Evolutionary conservation across 2,888 invertebrate genomes (phyloP).

Genomic region (Dione vanillae): DNA sequence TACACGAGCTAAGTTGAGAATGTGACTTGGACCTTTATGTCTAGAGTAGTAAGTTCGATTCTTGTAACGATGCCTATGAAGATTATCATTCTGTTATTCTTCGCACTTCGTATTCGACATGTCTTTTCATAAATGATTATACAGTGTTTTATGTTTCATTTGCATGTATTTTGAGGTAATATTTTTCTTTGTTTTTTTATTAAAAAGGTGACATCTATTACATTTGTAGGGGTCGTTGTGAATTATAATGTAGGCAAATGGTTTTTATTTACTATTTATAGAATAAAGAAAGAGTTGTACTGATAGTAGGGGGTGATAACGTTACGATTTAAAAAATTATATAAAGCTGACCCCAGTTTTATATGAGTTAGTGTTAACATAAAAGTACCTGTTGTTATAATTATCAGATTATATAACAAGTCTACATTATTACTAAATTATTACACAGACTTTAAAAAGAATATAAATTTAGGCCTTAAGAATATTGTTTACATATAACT

Average conservation of each 20-base stretch:
- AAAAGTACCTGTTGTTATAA: neutral
- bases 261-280: constrained; percentile 1
- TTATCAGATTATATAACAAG: constrained; percentile 1
- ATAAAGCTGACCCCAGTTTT: neutral
- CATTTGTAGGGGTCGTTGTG: constrained; percentile 2
- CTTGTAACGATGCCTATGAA: constrained; percentile 8
- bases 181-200: constrained; percentile 13
- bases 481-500: neutral
- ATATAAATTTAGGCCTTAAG: neutral
- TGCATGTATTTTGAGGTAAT: constrained; percentile 18
- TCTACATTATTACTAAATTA: too few relatives aligned
- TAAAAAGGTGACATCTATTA: constrained; percentile 20
- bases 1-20: constrained; percentile 26
- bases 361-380: neutral
- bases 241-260: constrained; percentile 4
- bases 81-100: constrained; percentile 27
- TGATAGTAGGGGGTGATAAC: neutral
- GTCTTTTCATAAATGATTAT: constrained; percentile 31
- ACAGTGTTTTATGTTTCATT: constrained; percentile 19
- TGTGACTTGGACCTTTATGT: constrained; percentile 13
- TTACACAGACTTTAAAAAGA: neutral
- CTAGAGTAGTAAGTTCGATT: constrained; percentile 10
- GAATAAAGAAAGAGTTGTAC: neutral
- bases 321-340: neutral
- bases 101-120: constrained; percentile 28